These are phyloP conservation scores for Villa cingulata DNA, from an alignment of 2,888 invertebrate species.

Conservation along the genomic window DNA sequence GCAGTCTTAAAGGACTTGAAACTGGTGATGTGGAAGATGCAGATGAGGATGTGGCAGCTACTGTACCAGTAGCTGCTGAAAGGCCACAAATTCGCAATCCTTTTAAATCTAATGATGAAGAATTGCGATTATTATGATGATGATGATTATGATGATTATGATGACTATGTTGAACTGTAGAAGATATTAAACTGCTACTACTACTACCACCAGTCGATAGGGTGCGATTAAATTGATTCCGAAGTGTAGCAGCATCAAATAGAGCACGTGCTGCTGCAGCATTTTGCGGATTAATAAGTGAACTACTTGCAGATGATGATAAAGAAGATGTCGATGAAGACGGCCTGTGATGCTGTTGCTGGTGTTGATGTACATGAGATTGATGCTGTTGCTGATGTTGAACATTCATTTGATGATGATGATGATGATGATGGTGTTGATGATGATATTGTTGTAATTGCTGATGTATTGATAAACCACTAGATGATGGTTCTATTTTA, in stretches of 20 bases:
- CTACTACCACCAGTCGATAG: constrained; percentile 11
- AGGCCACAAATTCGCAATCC: constrained; percentile 18
- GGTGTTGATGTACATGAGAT: constrained; percentile 6
- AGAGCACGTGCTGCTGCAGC: constrained; percentile 7
- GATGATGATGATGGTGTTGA: constrained; percentile 10
- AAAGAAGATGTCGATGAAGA: constrained; percentile 1
- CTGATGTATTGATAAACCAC: constrained; percentile 6
- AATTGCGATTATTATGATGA: constrained; percentile 13
- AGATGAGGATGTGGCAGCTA: constrained; percentile 14
- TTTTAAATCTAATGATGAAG: constrained; percentile 17
- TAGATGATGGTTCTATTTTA: constrained; percentile 17
- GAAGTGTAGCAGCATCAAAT: constrained; percentile 11
- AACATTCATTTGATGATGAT: constrained; percentile 2
- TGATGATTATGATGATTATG: constrained; percentile 11
- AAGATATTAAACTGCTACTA: constrained; percentile 10
- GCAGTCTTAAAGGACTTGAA: constrained; percentile 18
- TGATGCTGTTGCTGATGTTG: not conserved
- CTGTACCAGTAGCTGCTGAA: constrained; percentile 13
- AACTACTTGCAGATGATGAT: constrained; percentile 1
- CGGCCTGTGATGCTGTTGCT: constrained; percentile 9
- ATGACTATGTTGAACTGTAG: constrained; percentile 10
- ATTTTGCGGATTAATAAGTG: constrained; percentile 6
- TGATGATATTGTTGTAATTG: constrained; percentile 12
- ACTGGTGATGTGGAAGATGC: constrained; percentile 19
- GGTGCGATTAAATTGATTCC: constrained; percentile 10